Conservation (phyloP, 2,797 vertebrate genomes). For the Thunnus albacares region DNA sequence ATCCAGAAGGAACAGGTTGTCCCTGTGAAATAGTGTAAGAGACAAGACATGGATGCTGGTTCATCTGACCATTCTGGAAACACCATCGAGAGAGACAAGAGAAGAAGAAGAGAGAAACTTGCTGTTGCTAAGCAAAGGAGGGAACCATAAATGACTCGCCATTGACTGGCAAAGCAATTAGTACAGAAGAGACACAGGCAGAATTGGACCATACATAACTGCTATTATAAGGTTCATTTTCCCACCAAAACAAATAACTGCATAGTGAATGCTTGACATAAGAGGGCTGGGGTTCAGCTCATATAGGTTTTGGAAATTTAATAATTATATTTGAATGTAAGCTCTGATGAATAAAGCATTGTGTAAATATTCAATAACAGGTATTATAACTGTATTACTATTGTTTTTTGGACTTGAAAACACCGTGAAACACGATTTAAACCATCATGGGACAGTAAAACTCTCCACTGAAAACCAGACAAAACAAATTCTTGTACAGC, state of each 20-base stretch:
- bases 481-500: neutral
- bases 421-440: conserved; percentile 8
- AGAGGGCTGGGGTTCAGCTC: neutral
- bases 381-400: neutral
- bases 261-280: conserved; percentile 14
- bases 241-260: conserved; percentile 5
- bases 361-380: neutral
- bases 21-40: conserved; percentile 54
- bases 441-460: neutral
- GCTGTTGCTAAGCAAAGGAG: conserved; percentile 5
- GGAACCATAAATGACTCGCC: conserved; percentile 31
- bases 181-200: conserved; percentile 12
- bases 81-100: neutral
- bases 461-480: neutral
- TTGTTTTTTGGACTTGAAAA: conserved; percentile 13
- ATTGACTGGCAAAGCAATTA: conserved; percentile 31
- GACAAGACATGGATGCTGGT: conserved; percentile 29
- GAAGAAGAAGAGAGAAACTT: neutral
- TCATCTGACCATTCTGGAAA: conserved; percentile 35
- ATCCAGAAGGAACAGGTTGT: conserved; percentile 72
- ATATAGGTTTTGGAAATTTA: conserved; percentile 2
- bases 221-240: conserved; percentile 9
- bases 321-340: conserved; percentile 22
- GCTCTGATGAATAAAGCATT: neutral
- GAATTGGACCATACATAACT: conserved; percentile 7